Evolutionary conservation across 2,797 vertebrate species (phyloP), one percentile per base, ranked within the genome.

Genomic region (Danio kyathit): DNA sequence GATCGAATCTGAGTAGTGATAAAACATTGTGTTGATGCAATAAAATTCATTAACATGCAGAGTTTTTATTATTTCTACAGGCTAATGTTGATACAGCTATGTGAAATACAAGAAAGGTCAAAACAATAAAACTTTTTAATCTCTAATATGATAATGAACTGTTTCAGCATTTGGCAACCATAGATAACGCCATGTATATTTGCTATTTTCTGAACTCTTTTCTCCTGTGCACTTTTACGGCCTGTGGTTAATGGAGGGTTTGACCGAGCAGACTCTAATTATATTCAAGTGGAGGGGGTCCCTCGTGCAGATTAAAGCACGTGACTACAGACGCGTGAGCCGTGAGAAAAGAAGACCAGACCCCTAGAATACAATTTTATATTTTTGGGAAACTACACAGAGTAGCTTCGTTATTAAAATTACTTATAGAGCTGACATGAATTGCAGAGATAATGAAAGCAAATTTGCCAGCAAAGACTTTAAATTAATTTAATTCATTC

Each of bases 231-330:
- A 73, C 71, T 67, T 82, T 82, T 54, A 77, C 38, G 81, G 69
- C 65, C 71, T 67, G 63, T 88, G 72, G 66, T 85, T 88, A 88
- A 88, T 85, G 88, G 79, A 81, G 76, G 85, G 83, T 85, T 87
- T 78, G 77, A 60, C 79, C 80, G 64, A 73, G 64, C 84, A 88
- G 88, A 78, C 86, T 87, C 76, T 87, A 86, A 88, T 85, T 87
- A 83, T 87, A 88, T 76, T 87, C 84, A 89, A 83, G 79, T 71
- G 80, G 86, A 80, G 64, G 78, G 41, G 60, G 74, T 85, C 64
- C 66, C 70, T 64, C 40, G 79, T 76, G 17, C 16, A 59, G 17
- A 77, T 83, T 86, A 84, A 87, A 87, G 14, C 88, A 89, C 82
- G 85, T 88, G 84, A 90, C 87, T 83, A 43, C 43, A 57, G 63